A percentile compares a stretch with the other conserved stretches of the same genome.
Evolutionary conservation across 2,113 vertebrate species (phyloP).

Genomic region (Blennius ocellaris): DNA sequence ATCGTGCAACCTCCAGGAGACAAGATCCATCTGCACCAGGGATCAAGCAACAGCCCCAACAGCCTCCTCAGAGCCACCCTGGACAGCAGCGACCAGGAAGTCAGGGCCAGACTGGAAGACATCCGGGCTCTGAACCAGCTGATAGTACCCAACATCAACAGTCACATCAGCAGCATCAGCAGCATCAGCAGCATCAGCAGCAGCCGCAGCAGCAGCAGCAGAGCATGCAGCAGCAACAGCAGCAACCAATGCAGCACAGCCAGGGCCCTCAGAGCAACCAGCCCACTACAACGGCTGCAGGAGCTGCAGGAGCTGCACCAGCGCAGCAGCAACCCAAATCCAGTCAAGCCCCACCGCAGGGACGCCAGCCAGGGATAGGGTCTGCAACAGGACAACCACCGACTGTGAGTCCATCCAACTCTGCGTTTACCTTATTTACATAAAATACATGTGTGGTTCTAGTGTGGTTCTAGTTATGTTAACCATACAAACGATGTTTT

Average conservation of each 20-base stretch:
- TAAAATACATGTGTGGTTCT: not conserved
- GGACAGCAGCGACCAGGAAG: conserved; percentile 71
- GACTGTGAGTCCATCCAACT: conserved; percentile 71
- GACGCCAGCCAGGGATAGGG: conserved; percentile 73
- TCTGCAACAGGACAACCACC: conserved; percentile 71
- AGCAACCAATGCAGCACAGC: conserved; percentile 57
- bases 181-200: conserved; percentile 50
- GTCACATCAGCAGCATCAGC: conserved; percentile 56
- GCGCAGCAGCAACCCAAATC: conserved; percentile 75
- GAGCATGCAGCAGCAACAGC: conserved; percentile 51
- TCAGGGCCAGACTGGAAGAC: conserved; percentile 70
- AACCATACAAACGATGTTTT: not conserved
- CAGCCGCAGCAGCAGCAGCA: conserved; percentile 51
- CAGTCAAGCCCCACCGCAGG: conserved; percentile 74
- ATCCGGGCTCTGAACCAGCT: conserved; percentile 64
- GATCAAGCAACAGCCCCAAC: conserved; percentile 77
- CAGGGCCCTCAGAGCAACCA: conserved; percentile 65
- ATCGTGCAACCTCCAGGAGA: conserved; percentile 77
- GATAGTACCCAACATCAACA: conserved; percentile 72
- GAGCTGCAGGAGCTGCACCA: conserved; percentile 54
- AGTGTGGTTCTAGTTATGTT: not conserved
- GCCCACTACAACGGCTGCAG: conserved; percentile 52
- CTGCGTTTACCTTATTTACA: not conserved
- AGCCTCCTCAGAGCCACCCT: conserved; percentile 62
- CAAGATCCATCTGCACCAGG: conserved; percentile 77